These are phyloP conservation scores for Etheostoma cragini DNA, from an alignment of 2,113 vertebrate genomes.

Conservation along the genomic window DNA sequence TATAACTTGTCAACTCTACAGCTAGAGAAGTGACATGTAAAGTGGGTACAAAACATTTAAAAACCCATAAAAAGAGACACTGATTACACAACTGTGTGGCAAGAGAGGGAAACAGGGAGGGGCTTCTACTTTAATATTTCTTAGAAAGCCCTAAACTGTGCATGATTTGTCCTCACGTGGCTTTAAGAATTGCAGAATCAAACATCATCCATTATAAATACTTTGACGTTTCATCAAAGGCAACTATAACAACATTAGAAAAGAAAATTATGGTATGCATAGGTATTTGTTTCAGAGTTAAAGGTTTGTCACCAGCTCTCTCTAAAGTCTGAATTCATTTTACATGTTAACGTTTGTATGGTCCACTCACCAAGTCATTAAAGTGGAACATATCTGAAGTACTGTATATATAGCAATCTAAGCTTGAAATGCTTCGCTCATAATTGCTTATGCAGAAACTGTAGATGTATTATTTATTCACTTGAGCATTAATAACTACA, in stretches of 20 bases:
- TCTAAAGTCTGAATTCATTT: not conserved
- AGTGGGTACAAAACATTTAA: not conserved
- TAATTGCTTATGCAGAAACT: not conserved
- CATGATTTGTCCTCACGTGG: too few species aligned
- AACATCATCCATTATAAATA: not conserved
- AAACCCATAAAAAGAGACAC: not conserved
- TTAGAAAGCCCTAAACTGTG: not conserved
- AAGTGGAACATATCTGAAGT: not conserved
- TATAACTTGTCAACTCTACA: not conserved
- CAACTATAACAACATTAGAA: not conserved
- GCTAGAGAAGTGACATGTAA: not conserved
- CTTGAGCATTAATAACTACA: not conserved
- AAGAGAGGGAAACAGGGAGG: not conserved
- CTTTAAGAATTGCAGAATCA: not conserved
- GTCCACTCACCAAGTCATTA: not conserved
- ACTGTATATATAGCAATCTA: not conserved
- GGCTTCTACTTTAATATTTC: not conserved
- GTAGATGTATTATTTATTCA: slow-evolving; percentile 22
- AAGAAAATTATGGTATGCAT: not conserved
- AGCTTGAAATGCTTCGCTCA: not conserved
- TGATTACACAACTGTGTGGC: not conserved
- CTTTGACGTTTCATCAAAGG: not conserved
- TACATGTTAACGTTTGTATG: not conserved
- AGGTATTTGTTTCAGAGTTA: not conserved
- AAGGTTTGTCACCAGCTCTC: not conserved